Evolutionary conservation across 2,797 vertebrate species (phyloP), one percentile per base, ranked within the genome.

Genomic region (Periparus ater): DNA sequence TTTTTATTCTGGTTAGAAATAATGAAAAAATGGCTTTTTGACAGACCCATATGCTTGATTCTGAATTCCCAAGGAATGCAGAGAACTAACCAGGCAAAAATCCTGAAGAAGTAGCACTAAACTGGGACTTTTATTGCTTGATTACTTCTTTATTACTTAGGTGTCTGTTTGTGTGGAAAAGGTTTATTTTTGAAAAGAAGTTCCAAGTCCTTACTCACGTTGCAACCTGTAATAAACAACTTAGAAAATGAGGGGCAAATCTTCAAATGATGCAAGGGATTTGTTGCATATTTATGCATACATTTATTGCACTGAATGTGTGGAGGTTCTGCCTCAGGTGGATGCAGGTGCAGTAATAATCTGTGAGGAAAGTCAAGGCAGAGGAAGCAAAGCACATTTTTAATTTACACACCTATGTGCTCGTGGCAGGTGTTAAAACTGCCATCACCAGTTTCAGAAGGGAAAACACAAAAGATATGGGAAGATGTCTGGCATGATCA

Each of bases 401-500:
- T 86, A 92, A 96, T 90, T 91, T 92, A 50, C 91, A 70, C 54
- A 22, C 36, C 78, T 26, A 0, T 6, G 61, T 80, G 84, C 83
- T 74, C 14, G 2, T 85, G 78, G 83, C 94, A 89, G 90, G 74
- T 94, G 88, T 77, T 87, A 76, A 68, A 95, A 27, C 36, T 17
- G 45, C 50, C 48, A 54, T 32, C 54, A 17, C 20, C 3, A 1
- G 9, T 10, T 71, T 36, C 65, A 71, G 68, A 21, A 58, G 30
- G 58, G 58, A 83, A 70, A 78, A 29, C 68, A 63, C 22, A 30
- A 30, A 83, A 88, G 65, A 19, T 14, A 10, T 1, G 20, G 53
- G 67, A 67, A 71, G 42, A 10, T 71, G 55, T 93, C 85, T 83
- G 74, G n/a, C 40, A 9, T 32, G 58, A 94, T 90, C 74, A 77